Evolutionary conservation across 2,888 invertebrate genomes (phyloP), one percentile per base, ranked within the genome.

Genomic region (Heterodera filipjevi): DNA sequence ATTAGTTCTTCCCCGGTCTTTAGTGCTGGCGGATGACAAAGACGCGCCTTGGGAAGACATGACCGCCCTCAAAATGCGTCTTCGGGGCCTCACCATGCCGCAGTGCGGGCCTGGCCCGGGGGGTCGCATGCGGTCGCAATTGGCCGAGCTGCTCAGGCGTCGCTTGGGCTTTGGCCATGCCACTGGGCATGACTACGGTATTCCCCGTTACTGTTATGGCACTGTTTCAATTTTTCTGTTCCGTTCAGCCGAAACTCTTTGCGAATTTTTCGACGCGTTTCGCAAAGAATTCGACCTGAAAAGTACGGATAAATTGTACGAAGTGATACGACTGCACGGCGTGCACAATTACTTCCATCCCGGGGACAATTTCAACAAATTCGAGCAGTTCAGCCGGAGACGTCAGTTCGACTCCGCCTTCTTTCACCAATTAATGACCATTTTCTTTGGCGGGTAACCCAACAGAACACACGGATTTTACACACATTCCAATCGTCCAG

Each of bases 201-300:
- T 68, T 66, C 71, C 16, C 39, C 19, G 3, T 46, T 27, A 53
- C 14, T 39, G 49, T 8, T 30, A 35, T 30, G 27, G 49, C 32
- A 70, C n/a, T 22, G 16, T 32, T 71, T 76, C 33, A 49, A 14
- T 12, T 49, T 33, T 66, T 35, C 19, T 12, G 2, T 79, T 33
- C 68, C 39, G n/a, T 85, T 85, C 81, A 88, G 88, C 84, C 32
- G 82, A 83, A n/a, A 82, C 87, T 8, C 83, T 87, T n/a, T 89
- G 89, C 82, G 86, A 87, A 73, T 89, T 89, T 80, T 83, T 89
- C 39, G 84, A 85, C 53, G 87, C 87, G 12, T 82, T 89, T 35
- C 84, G 86, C 73, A 77, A 82, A 72, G 86, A 86, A 77, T 83
- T 84, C 53, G 46, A 64, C 66, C 30, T 75, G 39, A 77, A 81